Percentiles rank a stretch among this genome's conserved stretches.
Evolutionary conservation across 2,888 invertebrate genomes (phyloP).

Genomic region (Dugesia japonica): DNA sequence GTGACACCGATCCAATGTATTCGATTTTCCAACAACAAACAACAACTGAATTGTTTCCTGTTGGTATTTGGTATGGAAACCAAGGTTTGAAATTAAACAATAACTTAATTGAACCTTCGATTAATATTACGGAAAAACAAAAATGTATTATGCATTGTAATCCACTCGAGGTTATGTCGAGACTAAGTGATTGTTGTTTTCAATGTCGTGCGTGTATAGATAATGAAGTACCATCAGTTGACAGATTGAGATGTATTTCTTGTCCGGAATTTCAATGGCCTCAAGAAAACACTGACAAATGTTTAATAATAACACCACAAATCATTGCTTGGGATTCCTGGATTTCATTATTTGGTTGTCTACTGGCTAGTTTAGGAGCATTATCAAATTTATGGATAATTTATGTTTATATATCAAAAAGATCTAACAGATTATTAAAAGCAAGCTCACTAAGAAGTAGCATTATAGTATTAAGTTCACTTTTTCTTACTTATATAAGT

Average conservation of each 20-base stretch:
- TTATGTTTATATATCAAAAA: background rate
- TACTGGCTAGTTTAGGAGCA: background rate
- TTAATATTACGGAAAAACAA: background rate
- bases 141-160: background rate
- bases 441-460: background rate
- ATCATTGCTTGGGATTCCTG: background rate
- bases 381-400: background rate
- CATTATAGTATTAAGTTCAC: background rate
- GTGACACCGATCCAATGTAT: background rate
- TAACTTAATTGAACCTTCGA: background rate
- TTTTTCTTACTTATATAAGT: background rate
- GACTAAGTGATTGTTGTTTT: constrained; percentile 9
- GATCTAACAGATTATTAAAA: background rate
- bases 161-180: background rate
- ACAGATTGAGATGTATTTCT: background rate
- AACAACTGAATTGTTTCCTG: background rate
- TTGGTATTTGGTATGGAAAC: background rate
- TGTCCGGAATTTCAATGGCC: constrained; percentile 13
- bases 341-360: background rate
- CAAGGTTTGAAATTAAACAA: background rate
- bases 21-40: constrained; percentile 4
- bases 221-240: background rate
- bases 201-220: background rate
- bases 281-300: constrained; percentile 9
- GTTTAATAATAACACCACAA: background rate